phyloP scores from a whole-genome alignment of 1,140 invertebrate genomes.

The Drosophila melanogaster region DNA sequence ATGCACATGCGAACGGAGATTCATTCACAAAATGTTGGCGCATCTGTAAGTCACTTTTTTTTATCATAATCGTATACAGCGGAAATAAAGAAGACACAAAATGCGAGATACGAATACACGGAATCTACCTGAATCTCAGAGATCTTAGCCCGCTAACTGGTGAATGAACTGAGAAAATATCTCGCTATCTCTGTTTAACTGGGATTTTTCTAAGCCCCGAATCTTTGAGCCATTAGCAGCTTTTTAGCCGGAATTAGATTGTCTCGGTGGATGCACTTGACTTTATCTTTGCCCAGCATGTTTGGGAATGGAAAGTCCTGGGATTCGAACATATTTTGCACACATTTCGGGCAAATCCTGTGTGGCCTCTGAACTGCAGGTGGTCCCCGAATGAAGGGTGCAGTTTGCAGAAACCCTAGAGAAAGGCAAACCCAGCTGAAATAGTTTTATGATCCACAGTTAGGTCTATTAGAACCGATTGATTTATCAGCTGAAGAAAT shows the following conservation, averaged over 20 bases:
- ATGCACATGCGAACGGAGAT: conserved; percentile 42
- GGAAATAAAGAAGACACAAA: conserved; percentile 61
- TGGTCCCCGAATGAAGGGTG: conserved; percentile 45
- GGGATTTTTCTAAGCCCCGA: conserved; percentile 23
- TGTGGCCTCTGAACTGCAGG: conserved; percentile 47
- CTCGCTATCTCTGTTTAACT: conserved; percentile 1
- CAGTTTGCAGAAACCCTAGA: neutral
- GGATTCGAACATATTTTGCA: conserved; percentile 45
- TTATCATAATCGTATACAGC: conserved; percentile 74
- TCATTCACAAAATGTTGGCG: conserved; percentile 61
- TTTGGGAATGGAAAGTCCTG: conserved; percentile 57
- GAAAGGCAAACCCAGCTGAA: conserved; percentile 12
- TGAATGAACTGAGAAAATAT: conserved; percentile 61
- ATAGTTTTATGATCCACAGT: conserved; percentile 2
- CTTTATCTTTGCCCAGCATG: conserved; percentile 68
- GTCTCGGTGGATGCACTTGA: conserved; percentile 58
- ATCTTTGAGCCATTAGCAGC: conserved; percentile 61
- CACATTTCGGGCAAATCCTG: conserved; percentile 65
- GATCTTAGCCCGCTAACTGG: conserved; percentile 32
- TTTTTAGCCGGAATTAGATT: conserved; percentile 72
- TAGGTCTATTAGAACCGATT: conserved; percentile 18
- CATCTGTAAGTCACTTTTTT: conserved; percentile 38
- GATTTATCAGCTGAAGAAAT: conserved; percentile 5
- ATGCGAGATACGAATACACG: conserved; percentile 32
- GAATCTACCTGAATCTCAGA: conserved; percentile 60